phyloP scores from a whole-genome alignment of 2,888 invertebrate genomes.

The Tetragonula carbonaria region DNA sequence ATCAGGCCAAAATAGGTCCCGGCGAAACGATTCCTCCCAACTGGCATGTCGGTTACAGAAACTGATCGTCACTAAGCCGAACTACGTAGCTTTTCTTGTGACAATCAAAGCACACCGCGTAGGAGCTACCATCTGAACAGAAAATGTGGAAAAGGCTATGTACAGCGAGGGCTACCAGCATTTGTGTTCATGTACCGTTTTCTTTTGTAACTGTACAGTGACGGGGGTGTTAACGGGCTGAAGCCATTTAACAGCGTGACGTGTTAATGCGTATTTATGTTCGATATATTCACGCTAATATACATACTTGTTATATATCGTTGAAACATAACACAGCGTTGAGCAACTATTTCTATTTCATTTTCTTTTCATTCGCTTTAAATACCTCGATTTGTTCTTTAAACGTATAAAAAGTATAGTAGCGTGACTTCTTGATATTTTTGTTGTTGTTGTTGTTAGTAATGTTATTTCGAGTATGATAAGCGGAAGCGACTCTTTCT shows the following conservation, averaged over 20 bases:
- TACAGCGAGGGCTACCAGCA: constrained; percentile 78
- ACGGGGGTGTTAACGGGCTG: constrained; percentile 46
- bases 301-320: constrained; percentile 1
- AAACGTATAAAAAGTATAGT: not conserved
- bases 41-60: constrained; percentile 75
- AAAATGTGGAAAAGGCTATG: constrained; percentile 82
- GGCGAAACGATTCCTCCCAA: constrained; percentile 69
- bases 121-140: constrained; percentile 83
- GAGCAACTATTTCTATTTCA: not conserved
- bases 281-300: constrained; percentile 40
- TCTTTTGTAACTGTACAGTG: constrained; percentile 51
- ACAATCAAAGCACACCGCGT: constrained; percentile 83
- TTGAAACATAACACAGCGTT: not conserved
- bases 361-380: no score
- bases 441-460: constrained; percentile 17
- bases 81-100: constrained; percentile 83
- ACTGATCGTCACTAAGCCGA: constrained; percentile 83
- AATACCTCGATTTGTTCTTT: no score
- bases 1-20: constrained; percentile 64
- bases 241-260: constrained; percentile 29
- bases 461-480: constrained; percentile 42
- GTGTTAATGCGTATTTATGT: constrained; percentile 29
- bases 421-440: constrained; percentile 31
- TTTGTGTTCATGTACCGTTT: constrained; percentile 50
- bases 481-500: constrained; percentile 55